A percentile compares a stretch with the other conserved stretches of the same genome.
Evolutionary conservation across 2,888 invertebrate genomes (phyloP).

Genomic region (Xestia c-nigrum): DNA sequence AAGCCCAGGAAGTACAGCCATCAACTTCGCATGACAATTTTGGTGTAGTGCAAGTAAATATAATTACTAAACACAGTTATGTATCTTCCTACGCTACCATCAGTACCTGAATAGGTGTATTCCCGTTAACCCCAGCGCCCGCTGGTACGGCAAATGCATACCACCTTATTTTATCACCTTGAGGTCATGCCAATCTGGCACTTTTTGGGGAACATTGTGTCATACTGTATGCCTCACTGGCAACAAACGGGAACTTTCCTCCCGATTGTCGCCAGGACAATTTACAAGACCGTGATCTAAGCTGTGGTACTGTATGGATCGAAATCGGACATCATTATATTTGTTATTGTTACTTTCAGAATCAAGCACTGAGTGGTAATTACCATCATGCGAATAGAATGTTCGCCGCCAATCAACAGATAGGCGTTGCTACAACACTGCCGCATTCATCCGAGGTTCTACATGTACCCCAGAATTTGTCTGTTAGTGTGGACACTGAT

Average conservation of each 20-base stretch:
- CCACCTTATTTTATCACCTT: no score
- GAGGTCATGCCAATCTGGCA: no score
- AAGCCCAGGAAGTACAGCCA: slow-evolving; percentile 82
- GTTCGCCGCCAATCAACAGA: slow-evolving; percentile 85
- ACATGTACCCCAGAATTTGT: slow-evolving; percentile 72
- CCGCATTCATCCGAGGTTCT: slow-evolving; percentile 80
- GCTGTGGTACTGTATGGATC: no score
- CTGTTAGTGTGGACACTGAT: slow-evolving; percentile 75
- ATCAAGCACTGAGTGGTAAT: slow-evolving; percentile 78
- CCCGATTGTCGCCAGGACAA: no score
- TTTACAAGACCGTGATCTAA: no score
- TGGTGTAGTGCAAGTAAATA: slow-evolving; percentile 79
- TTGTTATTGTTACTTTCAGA: slow-evolving; percentile 70
- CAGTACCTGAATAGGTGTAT: neutral
- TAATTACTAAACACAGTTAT: neutral
- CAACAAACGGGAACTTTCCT: no score
- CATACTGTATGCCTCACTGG: no score
- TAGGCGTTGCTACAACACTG: slow-evolving; percentile 88
- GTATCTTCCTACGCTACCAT: neutral
- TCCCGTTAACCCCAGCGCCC: no score
- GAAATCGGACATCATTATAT: neutral
- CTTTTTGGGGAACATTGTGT: no score
- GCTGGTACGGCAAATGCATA: no score
- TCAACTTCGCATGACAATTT: slow-evolving; percentile 85
- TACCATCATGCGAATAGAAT: slow-evolving; percentile 82